Base-by-base conservation (phyloP, 2,888 invertebrate genomes). In the Amphipyra tragopoginis region DNA sequence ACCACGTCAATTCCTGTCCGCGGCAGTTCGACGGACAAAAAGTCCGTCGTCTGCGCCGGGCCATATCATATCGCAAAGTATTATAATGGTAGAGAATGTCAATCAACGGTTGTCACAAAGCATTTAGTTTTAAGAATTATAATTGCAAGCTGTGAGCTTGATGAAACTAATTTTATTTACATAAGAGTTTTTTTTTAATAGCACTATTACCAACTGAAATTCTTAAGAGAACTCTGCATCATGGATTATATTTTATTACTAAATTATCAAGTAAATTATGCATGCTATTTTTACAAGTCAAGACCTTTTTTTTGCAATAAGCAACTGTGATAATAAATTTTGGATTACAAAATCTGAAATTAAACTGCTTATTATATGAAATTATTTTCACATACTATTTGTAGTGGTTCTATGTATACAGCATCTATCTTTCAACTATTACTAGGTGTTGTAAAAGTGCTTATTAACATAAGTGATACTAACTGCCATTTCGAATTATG, bases 321-420 rank as follows among this genome's bases (percentile, higher is more conserved):
- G 85, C 85, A 90, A 87, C 93, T 93, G 93, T 93, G 93, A 93
- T 93, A 93, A 84, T 89, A 88, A 87, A 88, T 87, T 86, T 84
- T 86, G 85, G 80, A 83, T 75, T 81, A 84, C 79, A 73, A 82
- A 84, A 78, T 80, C 78, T 72, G 80, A 78, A 72, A 78, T 73
- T 61, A 56, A 72, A 67, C 45, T 54, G 63, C 55, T 49, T 62
- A 54, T 29, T 26, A 43, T 54, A 62, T 59, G 45, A 62, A 54
- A 54, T 63, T 69, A 67, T 72, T 64, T 75, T 74, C 62, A 59
- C 68, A 69, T 56, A 54, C 39, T 65, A 40, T 45, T 43, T 14
- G 33, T 59, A 52, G 3, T 55, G 43, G 52, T 45, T 60, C 44
- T 56, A 45, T 33, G 39, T 52, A 62, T 42, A 54, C 69, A 63